Conservation (phyloP, 2,113 vertebrate species). For the Leptodactylus fuscus region DNA sequence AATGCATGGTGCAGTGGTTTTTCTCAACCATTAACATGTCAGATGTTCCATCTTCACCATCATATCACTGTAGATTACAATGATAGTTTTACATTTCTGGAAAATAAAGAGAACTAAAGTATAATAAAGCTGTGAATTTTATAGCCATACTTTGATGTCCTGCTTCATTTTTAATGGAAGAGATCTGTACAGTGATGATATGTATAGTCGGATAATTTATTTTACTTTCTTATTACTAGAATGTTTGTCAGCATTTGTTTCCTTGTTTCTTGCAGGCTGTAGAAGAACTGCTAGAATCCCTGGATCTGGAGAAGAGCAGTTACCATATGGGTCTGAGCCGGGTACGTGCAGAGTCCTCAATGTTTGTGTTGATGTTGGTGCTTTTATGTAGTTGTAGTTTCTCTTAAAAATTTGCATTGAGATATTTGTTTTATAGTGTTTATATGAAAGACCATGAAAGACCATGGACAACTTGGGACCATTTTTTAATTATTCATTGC, state of each 20-base stretch:
- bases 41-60: too few relatives aligned
- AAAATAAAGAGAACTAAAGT: background rate
- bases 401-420: too few relatives aligned
- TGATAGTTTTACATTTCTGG: background rate
- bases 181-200: background rate
- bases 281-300: slow-evolving; percentile 89
- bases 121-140: background rate
- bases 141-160: background rate
- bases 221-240: background rate
- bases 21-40: background rate
- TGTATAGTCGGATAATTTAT: background rate
- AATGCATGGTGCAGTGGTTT: too few relatives aligned
- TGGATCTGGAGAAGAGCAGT: slow-evolving; percentile 96
- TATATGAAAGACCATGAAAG: too few relatives aligned
- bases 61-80: background rate
- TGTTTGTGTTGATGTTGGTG: background rate
- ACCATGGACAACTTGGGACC: too few relatives aligned
- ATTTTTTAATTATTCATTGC: too few relatives aligned
- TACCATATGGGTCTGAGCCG: slow-evolving; percentile 93
- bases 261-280: slow-evolving; percentile 78
- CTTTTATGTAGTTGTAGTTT: too few relatives aligned
- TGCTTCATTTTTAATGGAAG: background rate
- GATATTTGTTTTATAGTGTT: too few relatives aligned
- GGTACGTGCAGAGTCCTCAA: slow-evolving; percentile 72
- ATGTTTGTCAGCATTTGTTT: background rate